Base-by-base conservation (phyloP, 2,113 vertebrate species). In the Sylvia atricapilla region DNA sequence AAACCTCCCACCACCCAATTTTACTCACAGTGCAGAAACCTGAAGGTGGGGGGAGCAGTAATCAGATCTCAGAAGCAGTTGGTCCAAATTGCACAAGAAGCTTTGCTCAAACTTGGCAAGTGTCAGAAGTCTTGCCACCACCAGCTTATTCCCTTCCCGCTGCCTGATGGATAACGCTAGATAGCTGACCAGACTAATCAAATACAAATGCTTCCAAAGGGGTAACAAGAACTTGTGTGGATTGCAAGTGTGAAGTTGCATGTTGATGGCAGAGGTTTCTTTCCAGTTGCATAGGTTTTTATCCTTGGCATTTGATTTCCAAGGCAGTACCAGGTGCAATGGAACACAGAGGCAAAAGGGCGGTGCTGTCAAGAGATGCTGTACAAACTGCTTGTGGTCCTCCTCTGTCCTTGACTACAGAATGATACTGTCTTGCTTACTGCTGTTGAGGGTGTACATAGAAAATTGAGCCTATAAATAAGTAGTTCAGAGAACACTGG, bases 101-200 rank as follows among this genome's bases (percentile, higher is more conserved):
- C 30, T 79, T 72, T 88, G 59, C 62, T 84, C 72, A 52, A 59
- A 24, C 33, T 56, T 66, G 79, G 37, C 33, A 62, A 69, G 67
- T 12, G 13, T 41, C 69, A n/a, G 1, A 25, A 6, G 0, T 52
- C 10, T 81, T 0, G 0, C 66, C 62, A 22, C 24, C 10, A 3
- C 56, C 78, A 46, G 12, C 44, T 64, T 79, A 28, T 31, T 78
- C 35, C 33, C 90, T 43, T 78, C 52, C 87, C 56, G 0, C 19
- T 75, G 64, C 52, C 80, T 56, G 73, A 35, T 11, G 43, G 64
- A 77, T 74, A 77, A 25, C 0, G 0, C 39, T 72, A 52, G 77
- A n/a, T 53, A 31, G 14, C 81, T 89, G 64, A 84, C 37, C 30
- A 60, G 66, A 19, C 22, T 79, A 72, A 92, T 25, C 69, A 46